A percentile compares a stretch with the other conserved stretches of the same genome.
These are phyloP conservation scores for Melinopterus prodromus DNA, from an alignment of 2,888 invertebrate genomes.

Conservation along the genomic window DNA sequence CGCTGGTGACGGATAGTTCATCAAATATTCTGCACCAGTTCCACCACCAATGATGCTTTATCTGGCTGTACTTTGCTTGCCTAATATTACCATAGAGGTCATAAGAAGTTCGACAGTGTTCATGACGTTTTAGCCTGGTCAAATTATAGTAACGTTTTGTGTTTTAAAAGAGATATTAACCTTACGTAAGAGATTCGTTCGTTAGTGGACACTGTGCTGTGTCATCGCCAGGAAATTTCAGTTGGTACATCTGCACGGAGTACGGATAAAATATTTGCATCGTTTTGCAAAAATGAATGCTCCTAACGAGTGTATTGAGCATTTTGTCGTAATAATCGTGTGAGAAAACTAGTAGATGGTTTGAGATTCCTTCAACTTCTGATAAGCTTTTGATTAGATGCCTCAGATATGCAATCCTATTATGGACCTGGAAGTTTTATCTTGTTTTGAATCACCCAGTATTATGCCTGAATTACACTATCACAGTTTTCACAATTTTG, in stretches of 20 bases:
- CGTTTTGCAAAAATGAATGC: not conserved
- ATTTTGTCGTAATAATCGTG: slow-evolving; percentile 8
- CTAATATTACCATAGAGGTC: not conserved
- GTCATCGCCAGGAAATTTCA: not conserved
- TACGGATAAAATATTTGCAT: slow-evolving; percentile 19
- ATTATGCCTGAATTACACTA: too few species aligned
- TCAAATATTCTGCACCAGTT: not conserved
- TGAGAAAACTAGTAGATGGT: not conserved
- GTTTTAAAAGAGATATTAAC: not conserved
- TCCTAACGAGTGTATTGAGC: not conserved
- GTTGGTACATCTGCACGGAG: not conserved
- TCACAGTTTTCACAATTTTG: too few species aligned
- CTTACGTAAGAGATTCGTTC: not conserved
- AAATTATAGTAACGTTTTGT: too few species aligned
- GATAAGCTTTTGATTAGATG: slow-evolving; percentile 8
- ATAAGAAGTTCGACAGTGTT: not conserved
- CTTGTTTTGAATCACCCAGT: too few species aligned
- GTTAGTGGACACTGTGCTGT: not conserved
- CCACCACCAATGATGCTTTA: slow-evolving; percentile 10
- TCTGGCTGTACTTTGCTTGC: not conserved
- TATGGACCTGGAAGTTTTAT: not conserved
- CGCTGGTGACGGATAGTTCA: not conserved
- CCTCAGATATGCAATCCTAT: not conserved
- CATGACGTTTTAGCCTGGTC: not conserved
- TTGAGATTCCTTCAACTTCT: not conserved